phyloP scores from a whole-genome alignment of 2,797 vertebrate genomes.

The Lemur catta region DNA sequence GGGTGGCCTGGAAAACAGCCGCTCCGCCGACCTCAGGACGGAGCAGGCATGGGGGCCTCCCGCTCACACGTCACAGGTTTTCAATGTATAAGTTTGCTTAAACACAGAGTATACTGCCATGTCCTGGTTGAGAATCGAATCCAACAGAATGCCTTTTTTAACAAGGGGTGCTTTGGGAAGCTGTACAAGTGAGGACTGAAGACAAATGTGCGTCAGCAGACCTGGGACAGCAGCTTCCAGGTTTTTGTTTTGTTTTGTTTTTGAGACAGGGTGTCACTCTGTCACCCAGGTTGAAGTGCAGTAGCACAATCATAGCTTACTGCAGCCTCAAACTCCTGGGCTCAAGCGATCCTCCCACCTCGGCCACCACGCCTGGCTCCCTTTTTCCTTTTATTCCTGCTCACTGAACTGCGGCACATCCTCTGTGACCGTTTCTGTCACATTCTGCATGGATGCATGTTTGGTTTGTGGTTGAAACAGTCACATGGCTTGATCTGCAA shows the following conservation, averaged over 20 bases:
- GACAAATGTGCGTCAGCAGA: rapidly evolving
- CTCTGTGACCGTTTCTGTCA: background rate
- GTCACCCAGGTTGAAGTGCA: background rate
- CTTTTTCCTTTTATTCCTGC: background rate
- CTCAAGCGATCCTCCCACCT: background rate
- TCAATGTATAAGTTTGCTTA: background rate
- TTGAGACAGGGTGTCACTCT: background rate
- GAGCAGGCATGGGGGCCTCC: background rate
- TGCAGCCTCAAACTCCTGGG: background rate
- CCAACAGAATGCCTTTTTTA: background rate
- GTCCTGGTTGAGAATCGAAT: background rate
- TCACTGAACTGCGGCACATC: rapidly evolving
- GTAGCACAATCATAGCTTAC: background rate
- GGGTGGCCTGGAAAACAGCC: constrained; percentile 69
- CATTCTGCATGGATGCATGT: rapidly evolving
- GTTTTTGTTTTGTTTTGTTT: background rate
- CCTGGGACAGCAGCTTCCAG: background rate
- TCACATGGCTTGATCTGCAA: background rate
- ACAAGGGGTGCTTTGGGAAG: background rate
- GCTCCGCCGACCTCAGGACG: background rate
- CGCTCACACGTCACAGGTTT: background rate
- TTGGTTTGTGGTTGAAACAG: background rate
- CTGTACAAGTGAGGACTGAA: background rate
- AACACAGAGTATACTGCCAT: background rate
- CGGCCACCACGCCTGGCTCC: too few species aligned